Evolutionary conservation across 2,888 invertebrate genomes (phyloP).

Genomic region (Nomada goodeniana): DNA sequence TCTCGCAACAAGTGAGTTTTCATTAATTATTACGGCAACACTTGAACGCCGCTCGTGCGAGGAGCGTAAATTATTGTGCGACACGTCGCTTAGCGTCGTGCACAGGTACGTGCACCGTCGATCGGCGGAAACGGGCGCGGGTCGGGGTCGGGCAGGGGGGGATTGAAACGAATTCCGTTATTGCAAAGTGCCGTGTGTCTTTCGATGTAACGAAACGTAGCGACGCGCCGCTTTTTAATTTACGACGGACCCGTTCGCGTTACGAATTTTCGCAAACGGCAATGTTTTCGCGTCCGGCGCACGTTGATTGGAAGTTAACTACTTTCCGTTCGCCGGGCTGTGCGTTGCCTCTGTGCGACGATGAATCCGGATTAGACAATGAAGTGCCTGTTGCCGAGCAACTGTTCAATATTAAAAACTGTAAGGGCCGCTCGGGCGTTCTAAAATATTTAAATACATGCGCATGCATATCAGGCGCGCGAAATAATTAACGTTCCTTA

Average conservation of each 20-base stretch:
- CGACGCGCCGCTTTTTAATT: constrained; percentile 41
- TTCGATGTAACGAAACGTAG: constrained; percentile 38
- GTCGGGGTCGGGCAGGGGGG: background rate
- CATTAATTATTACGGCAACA: constrained; percentile 54
- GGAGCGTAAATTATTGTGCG: constrained; percentile 47
- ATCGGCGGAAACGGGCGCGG: background rate
- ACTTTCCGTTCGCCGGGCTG: constrained; percentile 25
- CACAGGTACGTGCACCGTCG: background rate
- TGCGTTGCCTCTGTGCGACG: background rate
- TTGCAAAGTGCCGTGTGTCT: constrained; percentile 26
- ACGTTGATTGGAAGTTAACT: constrained; percentile 58
- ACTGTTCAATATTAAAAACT: constrained; percentile 68
- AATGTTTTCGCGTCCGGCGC: constrained; percentile 31
- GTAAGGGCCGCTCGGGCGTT: constrained; percentile 58
- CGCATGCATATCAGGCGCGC: constrained; percentile 49
- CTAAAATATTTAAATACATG: constrained; percentile 65
- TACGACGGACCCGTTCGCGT: constrained; percentile 23
- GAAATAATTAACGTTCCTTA: constrained; percentile 61
- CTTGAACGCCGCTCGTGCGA: constrained; percentile 40
- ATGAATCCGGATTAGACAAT: constrained; percentile 50
- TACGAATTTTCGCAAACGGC: constrained; percentile 28
- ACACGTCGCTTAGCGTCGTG: constrained; percentile 34
- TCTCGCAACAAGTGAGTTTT: constrained; percentile 59
- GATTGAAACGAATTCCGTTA: constrained; percentile 28
- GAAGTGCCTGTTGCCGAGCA: constrained; percentile 63